Evolutionary conservation across 2,888 invertebrate species (phyloP), one percentile per base, ranked within the genome.

Genomic region (Andrena marginata): DNA sequence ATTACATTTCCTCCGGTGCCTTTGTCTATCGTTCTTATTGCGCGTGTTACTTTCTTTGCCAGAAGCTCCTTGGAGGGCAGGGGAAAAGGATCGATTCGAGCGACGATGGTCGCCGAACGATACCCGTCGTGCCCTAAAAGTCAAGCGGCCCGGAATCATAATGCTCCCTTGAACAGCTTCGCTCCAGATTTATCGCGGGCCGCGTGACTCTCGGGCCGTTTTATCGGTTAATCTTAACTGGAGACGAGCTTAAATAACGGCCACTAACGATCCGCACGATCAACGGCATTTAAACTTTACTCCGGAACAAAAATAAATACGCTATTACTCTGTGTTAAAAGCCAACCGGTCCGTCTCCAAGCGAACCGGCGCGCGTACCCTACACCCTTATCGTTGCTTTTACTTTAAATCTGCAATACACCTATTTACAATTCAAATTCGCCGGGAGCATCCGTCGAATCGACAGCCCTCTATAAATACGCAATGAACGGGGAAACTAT

Each of bases 371-470:
- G 29, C 10, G 35, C 51, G 2, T 54, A 49, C 10, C n/a, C 54
- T 42, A 54, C n/a, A n/a, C 48, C 31, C 13, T 72, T 49, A 65
- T 62, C 70, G 60, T 8, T 31, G 68, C 23, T 23, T 78, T 74
- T 42, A 73, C 51, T 54, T 64, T 23, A 80, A 81, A 80, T 70
- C 77, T 73, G 64, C 75, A 65, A 84, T 70, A 74, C 68, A 29
- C 51, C 48, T 63, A 73, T 81, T 84, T 85, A 84, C 78, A 81
- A 84, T 80, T 84, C 63, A 86, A 84, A 85, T 85, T 65, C 64
- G 60, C n/a, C 63, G 26, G 68, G 67, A 73, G 48, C 65, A 76
- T 70, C 68, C 76, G 67, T 35, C 64, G 79, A 54, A 78, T 78
- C 65, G 79, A 33, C 68, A 77, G 63, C 54, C 71, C 56, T 80